These are phyloP conservation scores for Amazona vittata DNA, from an alignment of 2,113 vertebrate genomes.

Conservation along the genomic window DNA sequence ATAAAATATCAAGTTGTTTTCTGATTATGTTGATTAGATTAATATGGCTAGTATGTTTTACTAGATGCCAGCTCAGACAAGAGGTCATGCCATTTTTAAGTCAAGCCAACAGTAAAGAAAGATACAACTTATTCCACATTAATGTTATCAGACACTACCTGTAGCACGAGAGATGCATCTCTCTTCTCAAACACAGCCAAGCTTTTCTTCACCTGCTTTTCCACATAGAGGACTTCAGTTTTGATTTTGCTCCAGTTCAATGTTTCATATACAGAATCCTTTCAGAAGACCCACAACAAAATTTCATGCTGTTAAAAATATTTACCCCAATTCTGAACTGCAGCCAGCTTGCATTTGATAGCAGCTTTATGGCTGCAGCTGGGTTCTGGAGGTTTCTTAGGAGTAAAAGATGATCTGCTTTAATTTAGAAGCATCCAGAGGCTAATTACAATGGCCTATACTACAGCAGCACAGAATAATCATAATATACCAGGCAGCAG, in stretches of 20 bases:
- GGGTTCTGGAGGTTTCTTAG: constrained; percentile 13
- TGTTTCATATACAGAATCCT: not conserved
- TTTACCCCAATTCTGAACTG: not conserved
- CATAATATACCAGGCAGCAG: not conserved
- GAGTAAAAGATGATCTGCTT: not conserved
- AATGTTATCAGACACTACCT: not conserved
- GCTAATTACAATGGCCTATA: not conserved
- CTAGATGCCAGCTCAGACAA: not conserved
- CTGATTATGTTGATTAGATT: not conserved
- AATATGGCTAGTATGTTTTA: not conserved
- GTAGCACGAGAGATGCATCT: not conserved
- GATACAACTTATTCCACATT: not conserved
- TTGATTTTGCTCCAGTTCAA: not conserved
- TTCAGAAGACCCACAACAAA: constrained; percentile 15
- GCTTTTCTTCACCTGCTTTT: not conserved
- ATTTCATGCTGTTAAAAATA: constrained; percentile 33
- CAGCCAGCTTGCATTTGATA: constrained; percentile 10
- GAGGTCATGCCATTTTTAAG: not conserved
- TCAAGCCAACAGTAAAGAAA: not conserved
- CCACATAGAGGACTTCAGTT: not conserved
- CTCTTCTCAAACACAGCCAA: not conserved
- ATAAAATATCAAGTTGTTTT: constrained; percentile 11
- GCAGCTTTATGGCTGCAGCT: constrained; percentile 22
- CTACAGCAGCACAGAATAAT: not conserved
- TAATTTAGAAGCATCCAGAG: constrained; percentile 12